Evolutionary conservation across 2,888 invertebrate species (phyloP), one percentile per base, ranked within the genome.

Genomic region (Chrysolina americana): DNA sequence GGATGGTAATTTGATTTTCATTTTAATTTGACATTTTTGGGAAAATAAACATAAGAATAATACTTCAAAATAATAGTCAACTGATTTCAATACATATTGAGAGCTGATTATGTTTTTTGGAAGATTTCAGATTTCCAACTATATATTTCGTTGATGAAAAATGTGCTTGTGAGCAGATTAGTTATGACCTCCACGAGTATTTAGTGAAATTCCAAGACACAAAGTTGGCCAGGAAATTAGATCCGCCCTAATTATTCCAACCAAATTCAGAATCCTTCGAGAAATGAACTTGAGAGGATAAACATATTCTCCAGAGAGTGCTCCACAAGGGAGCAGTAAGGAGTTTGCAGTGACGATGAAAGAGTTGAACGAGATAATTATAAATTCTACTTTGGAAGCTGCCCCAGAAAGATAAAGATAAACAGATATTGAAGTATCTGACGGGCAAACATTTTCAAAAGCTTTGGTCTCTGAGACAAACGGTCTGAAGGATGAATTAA

Each of bases 311-410:
- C 53, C 19, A 0, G 53, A 21, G 53, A 21, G 1, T 19, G 21
- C 11, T 11, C 53, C 11, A 23, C 53, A 21, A 53, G 21, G 53
- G 21, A 53, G 11, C 19, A 0, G 53, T 21, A 53, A 53, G 53
- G 53, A 53, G 53, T 53, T 21, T 53, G 4, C 44, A 21, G 11
- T 5, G 19, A 13, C 13, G 21, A 53, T 11, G 13, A 53, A 53
- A 53, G 53, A 53, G 53, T 53, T 53, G 53, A 53, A 53, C 53
- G 15, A 21, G 53, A 19, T 19, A 53, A 53, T 53, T 53, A 53
- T 53, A 23, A 53, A 53, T 53, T 53, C 2, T 53, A 19, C 17
- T 13, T 21, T 21, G 11, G 53, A 21, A 13, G 19, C 21, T 53
- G 21, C 19, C 6, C 23, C 21, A 4, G 53, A 21, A 53, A 11